A percentile compares a stretch with the other conserved stretches of the same genome.
Conservation (phyloP, 2,888 invertebrate genomes). For the Automeris io region DNA sequence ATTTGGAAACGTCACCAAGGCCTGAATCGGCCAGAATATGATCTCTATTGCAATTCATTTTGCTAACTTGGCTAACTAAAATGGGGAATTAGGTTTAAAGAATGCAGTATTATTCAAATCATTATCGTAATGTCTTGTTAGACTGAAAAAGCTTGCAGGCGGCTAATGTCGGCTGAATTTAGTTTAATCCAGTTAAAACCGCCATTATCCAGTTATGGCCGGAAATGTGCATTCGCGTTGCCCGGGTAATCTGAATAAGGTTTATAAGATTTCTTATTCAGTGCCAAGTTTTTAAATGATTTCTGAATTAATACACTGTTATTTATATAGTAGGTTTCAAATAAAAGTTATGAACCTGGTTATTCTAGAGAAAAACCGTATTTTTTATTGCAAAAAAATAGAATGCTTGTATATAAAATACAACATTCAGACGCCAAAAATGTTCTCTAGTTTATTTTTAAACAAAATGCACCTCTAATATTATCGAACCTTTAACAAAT, state of each 20-base stretch:
- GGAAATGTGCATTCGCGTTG: constrained; percentile 21
- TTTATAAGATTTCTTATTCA: constrained; percentile 13
- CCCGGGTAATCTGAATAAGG: constrained; percentile 19
- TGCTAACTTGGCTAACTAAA: too few species aligned
- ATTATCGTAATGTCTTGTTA: constrained; percentile 14
- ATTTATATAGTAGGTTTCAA: too few species aligned
- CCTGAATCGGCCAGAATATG: too few species aligned
- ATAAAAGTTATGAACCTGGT: not conserved
- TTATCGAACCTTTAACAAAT: too few species aligned
- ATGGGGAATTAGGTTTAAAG: not conserved
- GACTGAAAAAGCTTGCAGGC: constrained; percentile 18
- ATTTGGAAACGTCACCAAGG: too few species aligned
- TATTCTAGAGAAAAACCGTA: not conserved
- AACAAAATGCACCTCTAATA: too few species aligned
- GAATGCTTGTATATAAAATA: not conserved
- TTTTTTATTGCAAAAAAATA: not conserved
- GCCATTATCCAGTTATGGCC: constrained; percentile 21
- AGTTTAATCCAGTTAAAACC: constrained; percentile 20
- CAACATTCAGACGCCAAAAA: constrained; percentile 1
- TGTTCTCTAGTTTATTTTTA: too few species aligned
- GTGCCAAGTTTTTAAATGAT: constrained; percentile 16
- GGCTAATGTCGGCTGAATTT: constrained; percentile 9
- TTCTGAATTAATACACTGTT: constrained; percentile 1
- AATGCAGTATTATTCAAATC: not conserved
- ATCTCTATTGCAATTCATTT: too few species aligned